These are phyloP conservation scores for Subanguina moxae DNA, from an alignment of 1,140 invertebrate genomes.

Conservation along the genomic window DNA sequence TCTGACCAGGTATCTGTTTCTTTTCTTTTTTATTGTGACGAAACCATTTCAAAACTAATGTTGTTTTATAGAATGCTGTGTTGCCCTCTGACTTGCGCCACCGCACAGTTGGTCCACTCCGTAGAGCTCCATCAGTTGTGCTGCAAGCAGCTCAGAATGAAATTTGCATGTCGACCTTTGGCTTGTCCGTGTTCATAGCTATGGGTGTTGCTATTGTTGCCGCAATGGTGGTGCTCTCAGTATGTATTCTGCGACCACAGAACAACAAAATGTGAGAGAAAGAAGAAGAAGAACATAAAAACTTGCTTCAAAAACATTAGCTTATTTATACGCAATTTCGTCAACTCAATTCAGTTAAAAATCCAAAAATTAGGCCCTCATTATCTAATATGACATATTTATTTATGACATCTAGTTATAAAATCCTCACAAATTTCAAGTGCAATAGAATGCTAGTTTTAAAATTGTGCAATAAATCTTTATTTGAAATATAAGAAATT, in stretches of 20 bases:
- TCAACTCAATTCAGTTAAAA: no score
- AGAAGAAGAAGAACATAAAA: background rate
- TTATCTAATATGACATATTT: no score
- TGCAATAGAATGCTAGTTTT: no score
- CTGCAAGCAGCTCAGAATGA: constrained; percentile 29
- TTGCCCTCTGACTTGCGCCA: constrained; percentile 38
- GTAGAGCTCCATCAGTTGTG: constrained; percentile 12
- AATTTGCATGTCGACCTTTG: constrained; percentile 51
- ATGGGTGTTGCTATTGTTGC: constrained; percentile 43
- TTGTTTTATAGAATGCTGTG: constrained; percentile 18
- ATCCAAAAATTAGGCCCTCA: no score
- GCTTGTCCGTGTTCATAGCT: constrained; percentile 51
- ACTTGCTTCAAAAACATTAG: no score
- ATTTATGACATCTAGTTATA: no score
- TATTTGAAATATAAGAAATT: no score
- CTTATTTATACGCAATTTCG: no score
- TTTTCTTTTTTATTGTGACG: background rate
- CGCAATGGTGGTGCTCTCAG: constrained; percentile 44
- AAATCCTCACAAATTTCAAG: no score
- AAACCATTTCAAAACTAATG: background rate
- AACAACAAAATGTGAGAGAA: background rate
- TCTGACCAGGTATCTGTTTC: constrained; percentile 22
- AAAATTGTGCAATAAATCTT: no score
- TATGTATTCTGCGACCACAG: constrained; percentile 38
- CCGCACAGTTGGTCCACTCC: constrained; percentile 10